Conservation (phyloP, 2,888 invertebrate species). For the Cataglyphis altisquamis region DNA sequence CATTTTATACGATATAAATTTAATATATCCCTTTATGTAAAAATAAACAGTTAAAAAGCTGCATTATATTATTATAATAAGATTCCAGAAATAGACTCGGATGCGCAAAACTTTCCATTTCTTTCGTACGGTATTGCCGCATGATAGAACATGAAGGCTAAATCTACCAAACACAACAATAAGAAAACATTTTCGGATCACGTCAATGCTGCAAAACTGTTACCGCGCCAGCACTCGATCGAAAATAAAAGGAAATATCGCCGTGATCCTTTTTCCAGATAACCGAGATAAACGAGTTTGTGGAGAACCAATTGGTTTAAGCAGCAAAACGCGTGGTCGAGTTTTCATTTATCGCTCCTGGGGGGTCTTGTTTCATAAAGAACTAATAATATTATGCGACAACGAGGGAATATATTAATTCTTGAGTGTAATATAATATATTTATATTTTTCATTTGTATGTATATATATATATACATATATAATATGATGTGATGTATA, state of each 20-base stretch:
- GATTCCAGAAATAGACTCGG: neutral
- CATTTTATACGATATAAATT: neutral
- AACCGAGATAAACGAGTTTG: slow-evolving; percentile 29
- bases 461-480: too few species aligned
- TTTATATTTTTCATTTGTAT: neutral
- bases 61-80: neutral
- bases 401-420: neutral
- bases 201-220: slow-evolving; percentile 17
- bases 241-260: slow-evolving; percentile 16
- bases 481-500: neutral
- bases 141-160: neutral
- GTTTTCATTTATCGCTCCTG: slow-evolving; percentile 45
- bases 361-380: neutral
- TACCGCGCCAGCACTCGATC: neutral
- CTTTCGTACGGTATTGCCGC: neutral
- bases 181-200: slow-evolving; percentile 9
- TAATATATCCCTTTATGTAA: neutral
- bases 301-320: slow-evolving; percentile 31
- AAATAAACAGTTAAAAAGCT: neutral
- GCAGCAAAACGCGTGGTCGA: slow-evolving; percentile 35
- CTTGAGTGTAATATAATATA: neutral
- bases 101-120: slow-evolving; percentile 2
- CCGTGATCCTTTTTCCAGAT: slow-evolving; percentile 16
- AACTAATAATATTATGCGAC: neutral
- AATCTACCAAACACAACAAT: slow-evolving; percentile 3